Evolutionary conservation across 2,888 invertebrate genomes (phyloP).

Genomic region (Idaea dimidiata): DNA sequence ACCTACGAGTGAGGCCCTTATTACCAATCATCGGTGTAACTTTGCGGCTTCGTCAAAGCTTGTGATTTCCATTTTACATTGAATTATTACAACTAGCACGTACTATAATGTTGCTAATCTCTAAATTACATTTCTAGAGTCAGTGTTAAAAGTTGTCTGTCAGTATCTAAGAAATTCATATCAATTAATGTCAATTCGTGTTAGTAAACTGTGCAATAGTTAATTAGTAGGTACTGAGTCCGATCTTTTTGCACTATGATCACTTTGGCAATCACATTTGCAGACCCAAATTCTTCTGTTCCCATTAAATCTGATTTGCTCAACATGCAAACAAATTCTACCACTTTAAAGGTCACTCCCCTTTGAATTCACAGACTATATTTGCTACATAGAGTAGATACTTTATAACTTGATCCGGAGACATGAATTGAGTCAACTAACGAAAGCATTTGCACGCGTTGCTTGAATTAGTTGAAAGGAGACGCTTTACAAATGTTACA

Average conservation of each 20-base stretch:
- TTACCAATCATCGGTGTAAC: too few relatives aligned
- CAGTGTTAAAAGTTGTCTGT: neutral
- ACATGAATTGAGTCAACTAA: slow-evolving; percentile 26
- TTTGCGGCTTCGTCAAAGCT: too few relatives aligned
- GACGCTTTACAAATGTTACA: slow-evolving; percentile 17
- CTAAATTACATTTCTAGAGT: neutral
- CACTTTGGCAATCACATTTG: neutral
- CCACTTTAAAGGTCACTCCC: neutral
- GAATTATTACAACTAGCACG: too few relatives aligned
- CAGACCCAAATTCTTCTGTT: neutral
- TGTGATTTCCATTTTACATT: too few relatives aligned
- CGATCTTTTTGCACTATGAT: neutral
- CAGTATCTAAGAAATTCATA: neutral
- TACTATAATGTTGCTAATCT: too few relatives aligned
- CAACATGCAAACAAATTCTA: neutral
- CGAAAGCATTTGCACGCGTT: slow-evolving; percentile 14
- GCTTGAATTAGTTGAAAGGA: slow-evolving; percentile 3
- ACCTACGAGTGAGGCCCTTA: too few relatives aligned
- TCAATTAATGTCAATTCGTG: neutral
- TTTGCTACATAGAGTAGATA: slow-evolving; percentile 1
- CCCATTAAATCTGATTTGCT: neutral
- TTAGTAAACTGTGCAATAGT: neutral
- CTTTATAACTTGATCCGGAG: slow-evolving; percentile 24
- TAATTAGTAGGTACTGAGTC: neutral
- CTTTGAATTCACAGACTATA: neutral